These are phyloP conservation scores for Heliconius hortense DNA, from an alignment of 2,888 invertebrate genomes.

Conservation along the genomic window DNA sequence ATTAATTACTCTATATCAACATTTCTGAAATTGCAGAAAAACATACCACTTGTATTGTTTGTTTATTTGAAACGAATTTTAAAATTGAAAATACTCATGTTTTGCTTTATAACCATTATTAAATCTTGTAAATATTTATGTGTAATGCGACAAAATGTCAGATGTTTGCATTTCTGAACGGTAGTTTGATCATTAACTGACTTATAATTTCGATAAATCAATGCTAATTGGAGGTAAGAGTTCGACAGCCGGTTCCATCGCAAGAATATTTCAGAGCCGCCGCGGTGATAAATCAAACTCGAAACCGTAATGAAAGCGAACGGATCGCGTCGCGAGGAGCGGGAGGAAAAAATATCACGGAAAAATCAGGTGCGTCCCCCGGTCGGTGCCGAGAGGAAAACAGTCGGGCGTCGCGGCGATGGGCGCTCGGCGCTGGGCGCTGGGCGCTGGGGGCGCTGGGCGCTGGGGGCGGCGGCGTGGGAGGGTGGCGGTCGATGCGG, in stretches of 20 bases:
- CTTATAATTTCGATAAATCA: conserved; percentile 66
- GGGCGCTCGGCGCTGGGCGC: conserved; percentile 47
- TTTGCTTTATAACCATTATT: conserved; percentile 1
- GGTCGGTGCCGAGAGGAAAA: conserved; percentile 78
- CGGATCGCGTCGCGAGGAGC: conserved; percentile 82
- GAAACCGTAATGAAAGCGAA: conserved; percentile 83
- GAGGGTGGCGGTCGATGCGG: conserved; percentile 73
- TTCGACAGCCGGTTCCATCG: conserved; percentile 75
- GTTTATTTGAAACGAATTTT: conserved; percentile 11
- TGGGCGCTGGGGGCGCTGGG: conserved; percentile 50
- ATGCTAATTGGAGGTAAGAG: conserved; percentile 78
- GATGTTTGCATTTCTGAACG: conserved; percentile 9
- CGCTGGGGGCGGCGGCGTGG: conserved; percentile 67
- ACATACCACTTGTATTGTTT: conserved; percentile 20
- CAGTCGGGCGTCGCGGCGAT: conserved; percentile 68
- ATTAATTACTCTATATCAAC: conserved; percentile 22
- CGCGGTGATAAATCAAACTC: conserved; percentile 82
- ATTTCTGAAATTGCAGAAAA: conserved; percentile 19
- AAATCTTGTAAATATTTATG: not conserved
- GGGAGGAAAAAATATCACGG: conserved; percentile 82
- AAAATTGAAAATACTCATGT: not conserved
- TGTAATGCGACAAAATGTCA: not conserved
- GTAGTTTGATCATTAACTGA: conserved; percentile 30
- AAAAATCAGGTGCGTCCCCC: conserved; percentile 82
- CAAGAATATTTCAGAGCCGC: conserved; percentile 79